phyloP scores from a whole-genome alignment of 2,888 invertebrate genomes.

The Harpalus rufipes region DNA sequence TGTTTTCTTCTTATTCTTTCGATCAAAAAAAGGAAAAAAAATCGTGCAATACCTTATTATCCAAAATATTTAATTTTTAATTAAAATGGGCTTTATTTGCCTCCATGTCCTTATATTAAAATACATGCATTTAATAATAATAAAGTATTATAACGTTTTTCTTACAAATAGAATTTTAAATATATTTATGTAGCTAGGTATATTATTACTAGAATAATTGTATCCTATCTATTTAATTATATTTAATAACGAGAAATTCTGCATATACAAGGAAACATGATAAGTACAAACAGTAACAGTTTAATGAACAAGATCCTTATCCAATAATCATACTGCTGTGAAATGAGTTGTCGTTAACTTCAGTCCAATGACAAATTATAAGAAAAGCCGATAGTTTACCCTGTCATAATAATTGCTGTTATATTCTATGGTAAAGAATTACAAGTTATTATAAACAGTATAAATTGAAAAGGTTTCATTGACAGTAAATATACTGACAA shows the following conservation, averaged over 20 bases:
- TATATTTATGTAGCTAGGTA: neutral
- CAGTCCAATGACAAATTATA: neutral
- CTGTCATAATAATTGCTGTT: neutral
- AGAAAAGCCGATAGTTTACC: neutral
- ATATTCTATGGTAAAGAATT: no score
- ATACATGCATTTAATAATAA: no score
- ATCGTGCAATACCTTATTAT: no score
- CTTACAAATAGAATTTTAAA: neutral
- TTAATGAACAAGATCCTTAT: slow-evolving; percentile 43
- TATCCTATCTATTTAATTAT: neutral
- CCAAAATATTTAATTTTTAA: no score
- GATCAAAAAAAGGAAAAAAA: no score
- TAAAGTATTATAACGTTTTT: no score
- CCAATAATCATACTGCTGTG: slow-evolving; percentile 5
- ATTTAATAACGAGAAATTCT: neutral
- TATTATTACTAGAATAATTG: neutral
- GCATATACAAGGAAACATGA: slow-evolving; percentile 13
- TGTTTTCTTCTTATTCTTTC: no score
- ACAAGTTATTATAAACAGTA: no score
- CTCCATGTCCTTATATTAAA: no score
- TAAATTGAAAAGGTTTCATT: neutral
- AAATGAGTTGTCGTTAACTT: neutral
- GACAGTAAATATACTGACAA: neutral
- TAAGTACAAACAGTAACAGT: slow-evolving; percentile 26
- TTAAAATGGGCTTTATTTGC: no score